A percentile compares a stretch with the other conserved stretches of the same genome.
phyloP scores from a whole-genome alignment of 1,140 invertebrate species.

The Zaprionus inermis region DNA sequence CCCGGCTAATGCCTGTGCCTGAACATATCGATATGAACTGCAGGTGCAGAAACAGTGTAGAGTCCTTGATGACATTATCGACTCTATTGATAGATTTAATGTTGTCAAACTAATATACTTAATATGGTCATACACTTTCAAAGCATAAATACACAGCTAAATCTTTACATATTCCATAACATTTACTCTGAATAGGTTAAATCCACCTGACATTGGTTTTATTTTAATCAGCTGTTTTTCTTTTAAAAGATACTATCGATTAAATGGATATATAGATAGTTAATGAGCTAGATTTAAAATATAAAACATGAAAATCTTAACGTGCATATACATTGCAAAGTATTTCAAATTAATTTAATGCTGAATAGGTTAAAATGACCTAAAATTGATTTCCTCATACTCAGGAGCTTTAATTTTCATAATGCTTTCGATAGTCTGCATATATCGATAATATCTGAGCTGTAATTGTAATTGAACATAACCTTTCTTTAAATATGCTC shows the following conservation, averaged over 20 bases:
- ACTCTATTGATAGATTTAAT: neutral
- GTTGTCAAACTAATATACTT: neutral
- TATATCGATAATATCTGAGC: neutral
- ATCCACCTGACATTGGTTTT: neutral
- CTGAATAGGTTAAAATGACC: too few species aligned
- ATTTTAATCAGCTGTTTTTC: neutral
- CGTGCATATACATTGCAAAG: too few species aligned
- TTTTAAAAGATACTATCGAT: neutral
- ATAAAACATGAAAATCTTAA: too few species aligned
- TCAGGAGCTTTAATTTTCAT: too few species aligned
- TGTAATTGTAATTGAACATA: too few species aligned
- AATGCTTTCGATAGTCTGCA: neutral
- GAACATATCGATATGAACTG: slow-evolving; percentile 4
- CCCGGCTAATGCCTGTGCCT: slow-evolving; percentile 5
- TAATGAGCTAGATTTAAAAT: too few species aligned
- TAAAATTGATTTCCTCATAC: too few species aligned
- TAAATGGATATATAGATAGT: neutral
- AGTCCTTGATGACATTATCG: neutral
- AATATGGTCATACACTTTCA: rapidly evolving
- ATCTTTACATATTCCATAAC: neutral
- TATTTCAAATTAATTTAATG: too few species aligned
- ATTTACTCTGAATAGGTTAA: neutral
- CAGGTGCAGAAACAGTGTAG: neutral
- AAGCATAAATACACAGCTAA: neutral
- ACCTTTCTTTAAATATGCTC: too few species aligned